A percentile compares a stretch with the other conserved stretches of the same genome.
Conservation (phyloP, 2,797 vertebrate species). For the Argentina silus region DNA sequence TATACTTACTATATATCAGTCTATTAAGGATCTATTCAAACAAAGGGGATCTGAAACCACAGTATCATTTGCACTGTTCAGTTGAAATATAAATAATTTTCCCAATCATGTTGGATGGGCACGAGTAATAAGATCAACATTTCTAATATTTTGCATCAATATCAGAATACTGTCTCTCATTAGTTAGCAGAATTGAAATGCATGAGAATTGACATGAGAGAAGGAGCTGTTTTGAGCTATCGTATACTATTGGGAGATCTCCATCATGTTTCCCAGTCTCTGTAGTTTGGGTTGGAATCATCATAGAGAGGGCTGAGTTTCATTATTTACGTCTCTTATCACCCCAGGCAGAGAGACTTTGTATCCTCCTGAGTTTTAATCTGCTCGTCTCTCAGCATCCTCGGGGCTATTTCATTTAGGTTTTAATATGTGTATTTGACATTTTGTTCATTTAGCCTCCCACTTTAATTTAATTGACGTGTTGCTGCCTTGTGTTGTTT, state of each 20-base stretch:
- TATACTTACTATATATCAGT: too few relatives aligned
- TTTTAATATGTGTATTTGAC: conserved; percentile 84
- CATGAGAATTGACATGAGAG: conserved; percentile 17
- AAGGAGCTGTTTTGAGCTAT: conserved; percentile 24
- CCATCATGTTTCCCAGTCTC: conserved; percentile 48
- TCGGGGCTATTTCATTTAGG: conserved; percentile 80
- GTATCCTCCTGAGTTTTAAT: conserved; percentile 80
- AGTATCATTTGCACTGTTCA: neutral
- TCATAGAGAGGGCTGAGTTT: conserved; percentile 56
- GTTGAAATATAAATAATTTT: neutral
- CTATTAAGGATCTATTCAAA: neutral
- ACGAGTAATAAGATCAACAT: neutral
- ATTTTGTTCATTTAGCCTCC: conserved; percentile 75
- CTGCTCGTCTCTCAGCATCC: conserved; percentile 73
- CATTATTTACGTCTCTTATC: conserved; percentile 70
- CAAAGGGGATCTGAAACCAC: neutral
- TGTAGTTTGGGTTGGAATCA: conserved; percentile 52
- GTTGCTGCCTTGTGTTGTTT: conserved; percentile 70
- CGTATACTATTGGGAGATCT: conserved; percentile 42
- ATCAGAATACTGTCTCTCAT: neutral
- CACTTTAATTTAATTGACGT: conserved; percentile 77
- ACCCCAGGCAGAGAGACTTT: conserved; percentile 63
- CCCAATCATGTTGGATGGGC: neutral
- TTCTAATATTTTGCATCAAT: neutral
- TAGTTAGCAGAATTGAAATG: conserved; percentile 25